Evolutionary conservation across 2,113 vertebrate genomes (phyloP), one percentile per base, ranked within the genome.

Genomic region (Eretmochelys imbricata): DNA sequence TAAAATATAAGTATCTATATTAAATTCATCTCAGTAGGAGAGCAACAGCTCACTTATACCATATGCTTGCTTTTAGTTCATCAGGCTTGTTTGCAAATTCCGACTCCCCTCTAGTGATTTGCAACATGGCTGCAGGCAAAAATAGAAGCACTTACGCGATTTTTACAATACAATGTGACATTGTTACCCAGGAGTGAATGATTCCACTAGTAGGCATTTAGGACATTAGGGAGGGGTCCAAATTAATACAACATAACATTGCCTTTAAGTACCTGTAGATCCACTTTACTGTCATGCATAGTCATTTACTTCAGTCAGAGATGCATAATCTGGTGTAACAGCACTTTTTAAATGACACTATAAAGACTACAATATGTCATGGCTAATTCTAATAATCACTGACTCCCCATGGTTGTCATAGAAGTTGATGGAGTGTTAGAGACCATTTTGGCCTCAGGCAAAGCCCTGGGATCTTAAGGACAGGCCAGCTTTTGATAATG

Each of bases 401-500:
- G 93, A 75, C 53, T 69, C 93, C 84, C 94, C 29, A 3, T 7
- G 16, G 85, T 91, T 97, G 97, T 98, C 97, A 94, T 1, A 94
- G 94, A 96, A 96, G 93, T 93, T 98, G 95, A 98, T 91, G 96
- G 93, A 95, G 91, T 95, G 55, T 90, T 94, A 91, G 85, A 97
- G 89, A 95, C 91, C 42, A 20, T 89, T 93, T 88, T 87, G 88
- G 95, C 97, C 94, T 27, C 80, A 95, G 97, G 97, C 97, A 97
- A 93, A 95, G 98, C 97, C 97, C 84, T 94, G 85, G 96, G 97
- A 95, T 93, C 80, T 94, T 96, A 94, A 92, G 94, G 96, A 88
- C 92, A 96, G 90, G 75, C 62, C 93, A 94, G 49, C 27, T 3
- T 97, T 93, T 97, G 97, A 96, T 94, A 98, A 97, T 91, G 79